Percentiles rank a stretch among this genome's conserved stretches.
These are phyloP conservation scores for Sebastes hubbsi DNA, from an alignment of 2,797 vertebrate genomes.

Conservation along the genomic window DNA sequence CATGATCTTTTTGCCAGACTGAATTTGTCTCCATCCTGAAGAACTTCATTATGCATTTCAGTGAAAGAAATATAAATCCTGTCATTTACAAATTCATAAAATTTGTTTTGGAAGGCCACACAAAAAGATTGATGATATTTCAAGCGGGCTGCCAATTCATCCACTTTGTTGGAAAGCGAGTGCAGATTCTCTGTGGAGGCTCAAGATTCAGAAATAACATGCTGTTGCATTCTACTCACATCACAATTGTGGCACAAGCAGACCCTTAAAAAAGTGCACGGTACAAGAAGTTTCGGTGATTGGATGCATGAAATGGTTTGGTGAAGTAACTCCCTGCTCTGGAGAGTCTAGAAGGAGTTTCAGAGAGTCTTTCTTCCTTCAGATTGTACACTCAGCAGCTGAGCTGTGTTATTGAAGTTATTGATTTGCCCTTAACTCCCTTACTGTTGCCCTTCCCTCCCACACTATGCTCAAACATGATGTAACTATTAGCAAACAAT, in stretches of 20 bases:
- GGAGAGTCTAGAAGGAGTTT: neutral
- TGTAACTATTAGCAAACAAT: conserved; percentile 52
- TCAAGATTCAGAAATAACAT: neutral
- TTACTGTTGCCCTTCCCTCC: conserved; percentile 36
- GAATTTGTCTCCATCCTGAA: neutral
- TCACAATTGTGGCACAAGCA: neutral
- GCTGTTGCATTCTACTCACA: neutral
- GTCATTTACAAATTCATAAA: neutral
- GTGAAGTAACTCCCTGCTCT: neutral
- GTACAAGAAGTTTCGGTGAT: neutral
- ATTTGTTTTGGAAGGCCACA: neutral
- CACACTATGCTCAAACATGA: conserved; percentile 43
- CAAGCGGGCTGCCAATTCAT: neutral
- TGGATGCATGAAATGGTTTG: neutral
- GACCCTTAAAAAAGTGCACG: neutral
- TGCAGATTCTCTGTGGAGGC: neutral
- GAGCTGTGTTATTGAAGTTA: conserved; percentile 19
- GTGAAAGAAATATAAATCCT: neutral
- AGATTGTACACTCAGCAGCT: conserved; percentile 22
- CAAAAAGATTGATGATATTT: neutral
- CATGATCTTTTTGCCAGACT: neutral
- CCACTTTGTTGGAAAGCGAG: neutral
- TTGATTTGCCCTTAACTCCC: conserved; percentile 44
- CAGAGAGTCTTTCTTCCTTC: neutral
- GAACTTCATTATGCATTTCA: neutral